Evolutionary conservation across 2,888 invertebrate species (phyloP), one percentile per base, ranked within the genome.

Genomic region (Sinotaia quadrata): DNA sequence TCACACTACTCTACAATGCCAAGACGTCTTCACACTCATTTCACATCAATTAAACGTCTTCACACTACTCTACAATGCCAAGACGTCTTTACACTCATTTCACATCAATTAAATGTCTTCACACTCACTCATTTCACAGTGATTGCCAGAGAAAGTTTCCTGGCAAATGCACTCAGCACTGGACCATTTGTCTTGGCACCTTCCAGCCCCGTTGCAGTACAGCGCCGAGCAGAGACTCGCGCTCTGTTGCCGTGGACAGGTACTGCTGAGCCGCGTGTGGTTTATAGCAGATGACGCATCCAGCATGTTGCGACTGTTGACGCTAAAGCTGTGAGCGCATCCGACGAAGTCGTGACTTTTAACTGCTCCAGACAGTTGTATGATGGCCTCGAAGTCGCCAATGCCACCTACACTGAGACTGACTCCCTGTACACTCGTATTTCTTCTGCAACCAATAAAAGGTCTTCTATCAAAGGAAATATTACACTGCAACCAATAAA

Each of bases 291-390:
- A 66, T 21, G 62, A 66, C 12, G 47, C 56, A 51, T 65, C 49
- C 49, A 82, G 71, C n/a, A 84, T 72, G 68, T 84, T 78, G 8
- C 71, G 66, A 51, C 96, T 96, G 83, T 97, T 96, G 65, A 97
- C 92, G 0, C 94, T 92, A 2, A 97, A 93, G 78, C 95, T 95
- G 84, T 96, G 95, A 77, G 97, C 92, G 85, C 98, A 98, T 5
- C 98, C 98, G 21, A 97, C 93, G 71, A 98, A 92, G 86, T 97
- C 97, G 85, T 97, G 96, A 0, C 96, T 93, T 81, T 93, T 93
- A 47, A 97, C 92, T 89, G 97, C 96, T 0, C 95, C 95, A 0
- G 95, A 95, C 54, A 96, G 91, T 86, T 96, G 95, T 33, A 96
- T 88, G 0, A 96, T 92, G 18, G 95, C 94, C 88, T 95, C 95